phyloP scores from a whole-genome alignment of 2,797 vertebrate genomes.

The Tangara arthus region DNA sequence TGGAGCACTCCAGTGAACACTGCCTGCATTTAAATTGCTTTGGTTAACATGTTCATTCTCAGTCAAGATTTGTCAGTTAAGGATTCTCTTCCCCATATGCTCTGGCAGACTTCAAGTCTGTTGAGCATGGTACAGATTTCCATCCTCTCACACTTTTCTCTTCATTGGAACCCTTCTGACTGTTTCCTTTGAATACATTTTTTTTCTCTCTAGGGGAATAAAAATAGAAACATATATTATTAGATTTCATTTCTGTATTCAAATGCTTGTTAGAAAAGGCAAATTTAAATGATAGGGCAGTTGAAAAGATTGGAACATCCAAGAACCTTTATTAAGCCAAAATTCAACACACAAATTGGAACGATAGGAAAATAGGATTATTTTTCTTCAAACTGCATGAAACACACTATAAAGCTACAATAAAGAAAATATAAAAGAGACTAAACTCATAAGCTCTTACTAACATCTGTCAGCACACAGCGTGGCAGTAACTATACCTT shows the following conservation, averaged over 20 bases:
- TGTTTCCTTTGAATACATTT: not conserved
- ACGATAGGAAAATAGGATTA: not conserved
- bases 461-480: conserved; percentile 50
- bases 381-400: not conserved
- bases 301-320: not conserved
- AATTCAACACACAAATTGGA: not conserved
- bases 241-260: not conserved
- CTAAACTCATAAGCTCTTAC: not conserved
- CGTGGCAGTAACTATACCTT: conserved; percentile 30
- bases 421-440: conserved; percentile 1
- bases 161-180: not conserved
- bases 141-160: not conserved
- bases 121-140: not conserved
- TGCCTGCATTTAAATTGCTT: not conserved
- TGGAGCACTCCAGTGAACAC: not conserved
- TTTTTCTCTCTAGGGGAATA: not conserved
- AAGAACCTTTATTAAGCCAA: not conserved
- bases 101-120: not conserved
- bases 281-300: not conserved
- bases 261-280: not conserved
- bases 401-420: conserved; percentile 6
- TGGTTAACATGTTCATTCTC: conserved; percentile 5
- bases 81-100: not conserved
- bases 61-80: not conserved
- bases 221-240: not conserved